Base-by-base conservation (phyloP, 2,113 vertebrate genomes). In the Empidonax alnorum region DNA sequence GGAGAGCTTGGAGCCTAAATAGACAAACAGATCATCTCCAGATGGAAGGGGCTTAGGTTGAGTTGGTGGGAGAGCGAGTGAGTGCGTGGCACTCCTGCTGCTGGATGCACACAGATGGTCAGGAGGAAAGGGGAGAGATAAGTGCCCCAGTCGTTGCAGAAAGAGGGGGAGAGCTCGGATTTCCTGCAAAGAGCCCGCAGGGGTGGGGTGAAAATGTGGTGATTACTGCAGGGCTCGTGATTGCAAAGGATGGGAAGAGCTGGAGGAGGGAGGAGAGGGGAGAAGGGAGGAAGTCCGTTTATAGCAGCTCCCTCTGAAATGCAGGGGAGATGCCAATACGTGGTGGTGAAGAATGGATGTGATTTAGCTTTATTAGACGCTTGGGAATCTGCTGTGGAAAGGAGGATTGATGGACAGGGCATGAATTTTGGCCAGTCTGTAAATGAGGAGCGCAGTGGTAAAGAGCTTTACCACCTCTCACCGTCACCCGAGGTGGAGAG, bases 1-100 rank as follows among this genome's bases (percentile, higher is more conserved):
- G 96, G 96, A 97, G 96, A 97, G 85, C 90, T 96, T 96, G 92
- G 92, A 96, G 69, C 58, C 92, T 96, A 96, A 97, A 96, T 90
- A 95, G 96, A 96, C 96, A 95, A 97, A 96, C 83, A 95, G 96
- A 96, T 96, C 93, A 95, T 94, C 93, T 95, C 93, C 94, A 96
- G 94, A 96, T 96, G 96, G 94, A 46, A 93, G 93, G 92, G 92
- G 79, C 84, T 97, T 93, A 92, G 87, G 81, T 79, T 65, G 93
- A 95, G 93, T 6, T 95, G 95, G 94, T 97, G 92, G 96, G 94
- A 95, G 91, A 95, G 83, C 16, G 3, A 94, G 93, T 8, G 85
- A 92, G 76, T 92, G 91, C 61, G 55, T 97, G 96, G 96, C 94
- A 95, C 86, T 94, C 59, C 68, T 94, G 89, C 90, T 80, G 95